Conservation (phyloP, 2,888 invertebrate genomes). For the Oscheius sp. region DNA sequence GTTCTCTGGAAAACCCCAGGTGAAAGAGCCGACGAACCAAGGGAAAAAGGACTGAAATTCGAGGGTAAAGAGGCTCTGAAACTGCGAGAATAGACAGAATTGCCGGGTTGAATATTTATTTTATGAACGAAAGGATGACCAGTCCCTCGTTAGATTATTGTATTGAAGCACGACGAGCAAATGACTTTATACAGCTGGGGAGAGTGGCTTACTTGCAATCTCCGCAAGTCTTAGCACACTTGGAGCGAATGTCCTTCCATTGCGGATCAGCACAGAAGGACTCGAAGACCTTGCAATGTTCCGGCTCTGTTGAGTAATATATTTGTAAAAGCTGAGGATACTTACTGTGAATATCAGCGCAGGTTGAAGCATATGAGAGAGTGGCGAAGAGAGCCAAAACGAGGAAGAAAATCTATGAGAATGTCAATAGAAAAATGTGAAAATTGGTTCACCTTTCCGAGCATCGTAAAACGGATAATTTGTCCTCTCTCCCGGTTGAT, state of each 20-base stretch:
- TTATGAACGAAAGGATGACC: background rate
- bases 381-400: background rate
- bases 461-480: background rate
- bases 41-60: too few species aligned
- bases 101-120: conserved; percentile 17
- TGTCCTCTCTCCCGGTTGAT: background rate
- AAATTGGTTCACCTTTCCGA: conserved; percentile 4
- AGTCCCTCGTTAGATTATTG: conserved; percentile 4
- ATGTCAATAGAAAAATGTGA: background rate
- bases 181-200: background rate
- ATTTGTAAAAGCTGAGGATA: background rate
- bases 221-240: conserved; percentile 1
- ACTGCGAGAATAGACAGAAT: background rate
- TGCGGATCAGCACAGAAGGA: conserved; percentile 1
- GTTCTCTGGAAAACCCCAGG: too few species aligned
- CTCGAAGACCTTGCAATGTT: conserved; percentile 6
- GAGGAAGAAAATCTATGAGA: conserved; percentile 9
- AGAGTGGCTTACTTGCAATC: background rate
- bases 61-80: background rate
- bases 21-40: too few species aligned
- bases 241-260: background rate
- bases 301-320: background rate
- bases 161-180: conserved; percentile 13
- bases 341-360: background rate
- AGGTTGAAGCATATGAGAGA: background rate